Evolutionary conservation across 2,888 invertebrate species (phyloP).

Genomic region (Rhamphomyia laevipes): DNA sequence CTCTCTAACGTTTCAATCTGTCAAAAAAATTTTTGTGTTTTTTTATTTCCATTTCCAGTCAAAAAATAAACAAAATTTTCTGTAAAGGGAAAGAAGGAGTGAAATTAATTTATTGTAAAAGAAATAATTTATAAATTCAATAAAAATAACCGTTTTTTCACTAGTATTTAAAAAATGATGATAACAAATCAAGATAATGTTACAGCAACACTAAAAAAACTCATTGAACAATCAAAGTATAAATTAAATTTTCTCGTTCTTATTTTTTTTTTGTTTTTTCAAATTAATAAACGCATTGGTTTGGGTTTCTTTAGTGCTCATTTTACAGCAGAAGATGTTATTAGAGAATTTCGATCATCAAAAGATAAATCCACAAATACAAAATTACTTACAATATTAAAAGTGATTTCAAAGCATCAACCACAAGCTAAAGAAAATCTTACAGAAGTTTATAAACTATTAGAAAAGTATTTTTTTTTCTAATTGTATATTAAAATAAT

Average conservation of each 20-base stretch:
- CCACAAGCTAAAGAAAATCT: conserved; percentile 23
- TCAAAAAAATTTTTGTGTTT: too few species aligned
- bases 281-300: too few species aligned
- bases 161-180: too few species aligned
- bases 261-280: conserved; percentile 11
- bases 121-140: too few species aligned
- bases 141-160: too few species aligned
- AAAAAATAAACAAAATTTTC: too few species aligned
- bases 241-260: neutral
- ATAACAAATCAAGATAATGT: conserved; percentile 19
- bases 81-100: too few species aligned
- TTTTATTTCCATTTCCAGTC: too few species aligned
- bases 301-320: conserved; percentile 27
- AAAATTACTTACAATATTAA: conserved; percentile 27
- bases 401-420: conserved; percentile 27
- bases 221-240: conserved; percentile 28
- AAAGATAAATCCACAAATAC: conserved; percentile 23
- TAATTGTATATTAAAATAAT: neutral
- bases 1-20: too few species aligned
- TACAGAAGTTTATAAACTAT: conserved; percentile 22
- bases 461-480: conserved; percentile 23
- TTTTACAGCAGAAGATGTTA: conserved; percentile 26
- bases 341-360: conserved; percentile 29
- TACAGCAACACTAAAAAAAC: conserved; percentile 21
- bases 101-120: too few species aligned